These are phyloP conservation scores for Parazoanthus swiftii DNA, from an alignment of 92 coral and sea anemone species.

Conservation along the genomic window DNA sequence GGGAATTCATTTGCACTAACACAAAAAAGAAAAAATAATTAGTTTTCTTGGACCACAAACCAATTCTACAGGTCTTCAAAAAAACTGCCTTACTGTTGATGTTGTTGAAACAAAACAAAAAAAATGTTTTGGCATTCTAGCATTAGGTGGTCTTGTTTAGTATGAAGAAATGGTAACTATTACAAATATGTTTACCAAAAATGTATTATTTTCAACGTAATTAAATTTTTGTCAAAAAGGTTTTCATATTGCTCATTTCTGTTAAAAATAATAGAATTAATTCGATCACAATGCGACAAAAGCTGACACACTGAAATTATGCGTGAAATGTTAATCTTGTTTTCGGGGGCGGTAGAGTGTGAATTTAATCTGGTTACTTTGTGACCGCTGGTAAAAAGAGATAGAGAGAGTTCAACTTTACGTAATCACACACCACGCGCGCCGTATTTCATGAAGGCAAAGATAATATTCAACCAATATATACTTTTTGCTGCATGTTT, in stretches of 20 bases:
- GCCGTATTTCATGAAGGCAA: background rate
- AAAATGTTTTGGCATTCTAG: background rate
- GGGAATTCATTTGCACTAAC: no score
- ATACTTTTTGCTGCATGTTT: background rate
- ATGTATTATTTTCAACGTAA: no score
- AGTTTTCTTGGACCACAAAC: background rate
- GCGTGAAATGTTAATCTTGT: background rate
- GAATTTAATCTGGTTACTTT: background rate
- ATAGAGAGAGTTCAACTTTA: background rate
- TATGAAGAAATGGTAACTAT: no score
- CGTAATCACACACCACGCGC: background rate
- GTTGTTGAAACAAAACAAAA: background rate
- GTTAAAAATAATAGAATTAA: no score
- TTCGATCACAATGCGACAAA: background rate
- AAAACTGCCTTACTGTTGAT: background rate
- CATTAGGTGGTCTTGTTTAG: background rate
- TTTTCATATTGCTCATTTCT: no score
- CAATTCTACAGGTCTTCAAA: no score
- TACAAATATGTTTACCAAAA: no score
- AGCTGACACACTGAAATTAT: background rate
- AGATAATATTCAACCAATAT: no score
- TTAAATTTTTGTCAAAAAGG: no score
- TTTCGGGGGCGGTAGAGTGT: background rate
- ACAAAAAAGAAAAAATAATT: no score
- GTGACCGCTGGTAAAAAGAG: background rate